Conservation (phyloP, 2,797 vertebrate species). For the Parauchenoglanis punctatus region DNA sequence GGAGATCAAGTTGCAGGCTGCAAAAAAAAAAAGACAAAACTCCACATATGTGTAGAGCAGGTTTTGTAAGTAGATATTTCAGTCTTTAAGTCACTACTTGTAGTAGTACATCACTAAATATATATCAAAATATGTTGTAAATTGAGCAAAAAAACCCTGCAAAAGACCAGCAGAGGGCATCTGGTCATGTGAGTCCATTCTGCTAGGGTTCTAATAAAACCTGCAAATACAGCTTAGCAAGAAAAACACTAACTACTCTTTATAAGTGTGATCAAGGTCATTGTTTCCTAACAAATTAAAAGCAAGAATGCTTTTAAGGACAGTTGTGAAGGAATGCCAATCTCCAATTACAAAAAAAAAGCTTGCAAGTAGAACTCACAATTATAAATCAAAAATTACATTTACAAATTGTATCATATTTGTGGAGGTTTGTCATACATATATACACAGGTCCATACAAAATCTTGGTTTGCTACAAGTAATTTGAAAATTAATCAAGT, state of each 20-base stretch:
- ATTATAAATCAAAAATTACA: background rate
- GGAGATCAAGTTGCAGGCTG: background rate
- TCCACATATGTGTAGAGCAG: background rate
- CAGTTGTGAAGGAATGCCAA: background rate
- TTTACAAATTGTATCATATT: background rate
- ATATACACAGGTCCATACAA: background rate
- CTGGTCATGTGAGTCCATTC: background rate
- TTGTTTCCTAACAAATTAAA: background rate
- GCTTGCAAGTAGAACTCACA: background rate
- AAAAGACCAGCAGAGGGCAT: constrained; percentile 3
- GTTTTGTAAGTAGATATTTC: background rate
- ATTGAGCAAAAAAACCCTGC: background rate
- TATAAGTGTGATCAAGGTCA: background rate
- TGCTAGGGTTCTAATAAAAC: background rate
- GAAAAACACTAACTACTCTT: background rate
- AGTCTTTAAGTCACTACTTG: background rate
- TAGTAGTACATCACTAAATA: background rate
- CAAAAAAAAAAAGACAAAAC: background rate
- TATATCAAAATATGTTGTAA: background rate
- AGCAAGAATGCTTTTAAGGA: background rate
- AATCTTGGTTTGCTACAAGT: background rate
- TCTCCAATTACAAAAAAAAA: background rate
- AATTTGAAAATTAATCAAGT: background rate
- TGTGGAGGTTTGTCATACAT: background rate
- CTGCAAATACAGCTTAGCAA: background rate